These are phyloP conservation scores for Diplodus sargus DNA, from an alignment of 2,797 vertebrate species.

Conservation along the genomic window DNA sequence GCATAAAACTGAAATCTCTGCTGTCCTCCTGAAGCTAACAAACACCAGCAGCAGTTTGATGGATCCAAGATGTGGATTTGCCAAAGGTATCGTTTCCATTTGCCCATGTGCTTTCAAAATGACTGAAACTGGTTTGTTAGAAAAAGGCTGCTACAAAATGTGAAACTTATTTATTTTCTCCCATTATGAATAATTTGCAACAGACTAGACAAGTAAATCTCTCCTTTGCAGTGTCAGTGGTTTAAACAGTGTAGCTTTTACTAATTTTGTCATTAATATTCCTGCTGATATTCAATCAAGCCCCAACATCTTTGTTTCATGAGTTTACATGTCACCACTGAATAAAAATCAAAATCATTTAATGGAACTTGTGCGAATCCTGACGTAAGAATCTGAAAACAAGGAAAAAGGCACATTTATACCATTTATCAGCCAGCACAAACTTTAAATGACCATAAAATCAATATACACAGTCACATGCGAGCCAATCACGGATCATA, in stretches of 20 bases:
- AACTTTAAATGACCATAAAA: slow-evolving; percentile 4
- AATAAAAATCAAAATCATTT: not conserved
- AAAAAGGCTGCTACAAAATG: not conserved
- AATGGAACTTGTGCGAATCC: not conserved
- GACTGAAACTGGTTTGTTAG: not conserved
- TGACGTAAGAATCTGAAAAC: not conserved
- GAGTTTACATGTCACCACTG: not conserved
- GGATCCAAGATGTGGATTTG: not conserved
- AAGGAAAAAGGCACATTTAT: not conserved
- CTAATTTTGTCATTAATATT: not conserved
- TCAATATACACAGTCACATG: not conserved
- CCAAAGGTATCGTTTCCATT: not conserved
- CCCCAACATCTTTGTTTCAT: not conserved
- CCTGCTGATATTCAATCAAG: not conserved
- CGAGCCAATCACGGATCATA: not conserved
- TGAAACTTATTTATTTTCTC: not conserved
- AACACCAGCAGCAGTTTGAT: not conserved
- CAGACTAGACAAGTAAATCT: not conserved
- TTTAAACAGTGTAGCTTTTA: not conserved
- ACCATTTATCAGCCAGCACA: slow-evolving; percentile 13
- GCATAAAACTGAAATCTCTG: not conserved
- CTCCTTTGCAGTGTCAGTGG: not conserved
- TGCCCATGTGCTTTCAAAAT: not conserved
- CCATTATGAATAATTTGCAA: not conserved
- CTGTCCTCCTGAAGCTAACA: not conserved